A percentile compares a stretch with the other conserved stretches of the same genome.
phyloP scores from a whole-genome alignment of 30 jellyfish, hydroid and myxozoan genomes.

The Nemopilema nomurai region DNA sequence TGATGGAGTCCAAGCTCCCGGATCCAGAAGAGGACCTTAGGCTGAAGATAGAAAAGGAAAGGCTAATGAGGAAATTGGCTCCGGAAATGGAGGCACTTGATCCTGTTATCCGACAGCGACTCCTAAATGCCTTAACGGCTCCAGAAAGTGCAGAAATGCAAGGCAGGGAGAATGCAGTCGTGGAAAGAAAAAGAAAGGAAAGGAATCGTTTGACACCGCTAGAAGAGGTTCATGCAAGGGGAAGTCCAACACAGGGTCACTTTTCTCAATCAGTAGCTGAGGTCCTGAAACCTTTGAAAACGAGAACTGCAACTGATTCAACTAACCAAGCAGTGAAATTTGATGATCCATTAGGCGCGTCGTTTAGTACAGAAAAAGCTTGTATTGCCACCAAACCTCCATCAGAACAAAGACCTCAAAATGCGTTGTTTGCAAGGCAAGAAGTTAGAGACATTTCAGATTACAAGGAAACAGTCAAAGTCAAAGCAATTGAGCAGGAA shows the following conservation, averaged over 20 bases:
- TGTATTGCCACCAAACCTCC: not conserved
- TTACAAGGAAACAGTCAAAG: not conserved
- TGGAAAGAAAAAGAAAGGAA: not conserved
- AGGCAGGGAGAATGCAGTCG: not conserved
- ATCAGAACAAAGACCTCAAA: not conserved
- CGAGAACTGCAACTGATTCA: too few relatives aligned
- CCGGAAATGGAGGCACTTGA: slow-evolving; percentile 83
- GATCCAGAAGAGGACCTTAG: slow-evolving; percentile 65
- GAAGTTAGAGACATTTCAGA: not conserved
- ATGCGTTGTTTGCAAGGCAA: not conserved
- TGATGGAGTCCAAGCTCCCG: not conserved
- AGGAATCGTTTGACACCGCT: not conserved
- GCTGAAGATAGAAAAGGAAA: slow-evolving; percentile 74
- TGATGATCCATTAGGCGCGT: not conserved
- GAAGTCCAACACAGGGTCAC: too few relatives aligned
- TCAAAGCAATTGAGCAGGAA: slow-evolving; percentile 7
- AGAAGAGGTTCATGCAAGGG: not conserved
- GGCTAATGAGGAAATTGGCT: slow-evolving; percentile 67
- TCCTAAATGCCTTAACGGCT: slow-evolving; percentile 61
- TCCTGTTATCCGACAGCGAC: slow-evolving; percentile 59
- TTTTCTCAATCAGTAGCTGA: too few relatives aligned
- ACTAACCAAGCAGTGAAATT: too few relatives aligned
- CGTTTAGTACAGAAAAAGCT: not conserved
- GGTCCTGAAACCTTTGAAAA: too few relatives aligned
- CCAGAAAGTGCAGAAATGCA: slow-evolving; percentile 13